phyloP scores from a whole-genome alignment of 1,140 invertebrate genomes.

The Luehdorfia chinensis region DNA sequence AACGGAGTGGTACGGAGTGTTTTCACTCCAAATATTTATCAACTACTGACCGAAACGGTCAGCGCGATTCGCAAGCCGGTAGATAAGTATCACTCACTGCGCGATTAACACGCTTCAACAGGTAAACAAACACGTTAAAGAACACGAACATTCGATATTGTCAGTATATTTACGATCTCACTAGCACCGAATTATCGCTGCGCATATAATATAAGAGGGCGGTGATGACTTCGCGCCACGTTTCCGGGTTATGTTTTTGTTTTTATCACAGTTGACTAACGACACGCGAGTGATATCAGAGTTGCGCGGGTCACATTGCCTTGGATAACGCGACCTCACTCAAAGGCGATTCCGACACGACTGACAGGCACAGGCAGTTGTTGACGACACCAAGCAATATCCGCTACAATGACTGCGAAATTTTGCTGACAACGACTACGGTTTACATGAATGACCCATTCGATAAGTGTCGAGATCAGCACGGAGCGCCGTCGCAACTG shows the following conservation, averaged over 20 bases:
- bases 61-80: conserved; percentile 22
- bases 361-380: conserved; percentile 33
- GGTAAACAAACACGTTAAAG: conserved; percentile 39
- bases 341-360: conserved; percentile 30
- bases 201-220: too few relatives aligned
- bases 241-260: too few relatives aligned
- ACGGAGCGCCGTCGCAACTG: conserved; percentile 19
- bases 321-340: conserved; percentile 49
- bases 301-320: too few relatives aligned
- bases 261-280: too few relatives aligned
- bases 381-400: conserved; percentile 25
- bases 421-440: conserved; percentile 43
- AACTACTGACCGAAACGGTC: conserved; percentile 29
- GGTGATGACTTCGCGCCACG: too few relatives aligned
- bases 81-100: conserved; percentile 24
- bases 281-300: too few relatives aligned
- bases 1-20: conserved; percentile 26
- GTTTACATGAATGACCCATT: conserved; percentile 34
- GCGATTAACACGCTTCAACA: conserved; percentile 32
- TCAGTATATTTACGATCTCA: too few relatives aligned
- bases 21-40: conserved; percentile 35
- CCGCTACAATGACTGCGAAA: conserved; percentile 34
- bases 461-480: conserved; percentile 32
- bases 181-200: too few relatives aligned
- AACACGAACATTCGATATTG: too few relatives aligned